Evolutionary conservation across 2,113 vertebrate genomes (phyloP).

Genomic region (Rhabdomys dilectus): DNA sequence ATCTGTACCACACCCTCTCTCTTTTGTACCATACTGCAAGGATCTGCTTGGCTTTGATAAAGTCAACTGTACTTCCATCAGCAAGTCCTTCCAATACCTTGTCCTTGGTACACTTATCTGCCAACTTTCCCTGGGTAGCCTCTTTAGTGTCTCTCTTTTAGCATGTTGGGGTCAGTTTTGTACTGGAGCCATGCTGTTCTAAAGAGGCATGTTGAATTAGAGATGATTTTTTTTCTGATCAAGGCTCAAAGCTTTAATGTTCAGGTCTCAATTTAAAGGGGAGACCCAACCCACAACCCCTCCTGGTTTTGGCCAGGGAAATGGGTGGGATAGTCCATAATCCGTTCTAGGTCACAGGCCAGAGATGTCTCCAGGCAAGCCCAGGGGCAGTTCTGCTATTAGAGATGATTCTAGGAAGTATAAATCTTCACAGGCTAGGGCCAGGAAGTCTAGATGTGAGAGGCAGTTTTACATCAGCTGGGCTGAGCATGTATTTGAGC

Average conservation of each 20-base stretch:
- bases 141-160: background rate
- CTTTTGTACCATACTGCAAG: background rate
- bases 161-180: background rate
- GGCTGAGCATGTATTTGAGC: background rate
- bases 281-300: too few species aligned
- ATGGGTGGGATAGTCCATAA: too few species aligned
- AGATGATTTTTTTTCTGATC: too few species aligned
- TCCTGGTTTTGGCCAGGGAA: too few species aligned
- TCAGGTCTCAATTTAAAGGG: too few species aligned
- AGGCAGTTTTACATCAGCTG: background rate
- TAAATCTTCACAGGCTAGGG: background rate
- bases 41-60: background rate
- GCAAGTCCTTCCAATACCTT: background rate
- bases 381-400: too few species aligned
- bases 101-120: background rate
- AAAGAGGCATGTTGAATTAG: background rate
- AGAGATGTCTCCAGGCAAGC: too few species aligned
- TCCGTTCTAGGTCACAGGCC: too few species aligned
- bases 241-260: too few species aligned
- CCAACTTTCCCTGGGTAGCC: background rate
- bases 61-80: background rate
- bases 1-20: background rate
- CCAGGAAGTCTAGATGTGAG: background rate
- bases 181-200: background rate
- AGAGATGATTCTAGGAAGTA: background rate